Percentiles rank a stretch among this genome's conserved stretches.
These are phyloP conservation scores for Tribolium castaneum DNA, from an alignment of 1,140 invertebrate genomes.

Conservation along the genomic window DNA sequence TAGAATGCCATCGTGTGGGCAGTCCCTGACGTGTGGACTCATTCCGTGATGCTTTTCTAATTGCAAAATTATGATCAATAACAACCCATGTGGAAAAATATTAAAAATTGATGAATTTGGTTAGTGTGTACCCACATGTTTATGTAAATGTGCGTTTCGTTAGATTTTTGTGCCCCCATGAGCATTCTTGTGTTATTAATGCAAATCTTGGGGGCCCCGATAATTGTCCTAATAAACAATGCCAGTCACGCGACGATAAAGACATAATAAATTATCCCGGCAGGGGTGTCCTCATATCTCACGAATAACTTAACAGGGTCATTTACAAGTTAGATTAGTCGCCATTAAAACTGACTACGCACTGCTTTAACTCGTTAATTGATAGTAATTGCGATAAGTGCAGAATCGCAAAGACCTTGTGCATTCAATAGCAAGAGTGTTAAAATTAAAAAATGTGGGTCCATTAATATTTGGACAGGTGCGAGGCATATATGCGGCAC, in stretches of 20 bases:
- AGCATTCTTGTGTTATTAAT: slow-evolving; percentile 34
- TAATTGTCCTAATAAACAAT: slow-evolving; percentile 54
- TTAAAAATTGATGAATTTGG: neutral
- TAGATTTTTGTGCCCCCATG: neutral
- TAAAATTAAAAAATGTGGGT: slow-evolving; percentile 24
- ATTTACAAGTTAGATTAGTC: slow-evolving; percentile 55
- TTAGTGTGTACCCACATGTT: slow-evolving; percentile 32
- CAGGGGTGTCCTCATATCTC: slow-evolving; percentile 56
- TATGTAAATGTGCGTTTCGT: slow-evolving; percentile 16
- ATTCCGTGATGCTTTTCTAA: neutral
- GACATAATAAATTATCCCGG: slow-evolving; percentile 52
- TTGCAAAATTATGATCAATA: slow-evolving; percentile 9
- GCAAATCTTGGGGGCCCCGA: slow-evolving; percentile 44
- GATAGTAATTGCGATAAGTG: slow-evolving; percentile 42
- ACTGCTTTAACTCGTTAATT: slow-evolving; percentile 43
- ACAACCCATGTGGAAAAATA: neutral
- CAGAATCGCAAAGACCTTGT: neutral
- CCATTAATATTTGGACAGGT: slow-evolving; percentile 42
- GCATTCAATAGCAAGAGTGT: slow-evolving; percentile 18
- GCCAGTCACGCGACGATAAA: slow-evolving; percentile 50
- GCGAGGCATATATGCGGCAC: slow-evolving; percentile 34
- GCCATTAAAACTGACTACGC: slow-evolving; percentile 41
- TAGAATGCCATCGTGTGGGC: neutral
- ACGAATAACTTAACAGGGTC: slow-evolving; percentile 52
- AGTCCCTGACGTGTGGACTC: neutral